Conservation (phyloP, 2,888 invertebrate species). For the Acanthopleura granulata region DNA sequence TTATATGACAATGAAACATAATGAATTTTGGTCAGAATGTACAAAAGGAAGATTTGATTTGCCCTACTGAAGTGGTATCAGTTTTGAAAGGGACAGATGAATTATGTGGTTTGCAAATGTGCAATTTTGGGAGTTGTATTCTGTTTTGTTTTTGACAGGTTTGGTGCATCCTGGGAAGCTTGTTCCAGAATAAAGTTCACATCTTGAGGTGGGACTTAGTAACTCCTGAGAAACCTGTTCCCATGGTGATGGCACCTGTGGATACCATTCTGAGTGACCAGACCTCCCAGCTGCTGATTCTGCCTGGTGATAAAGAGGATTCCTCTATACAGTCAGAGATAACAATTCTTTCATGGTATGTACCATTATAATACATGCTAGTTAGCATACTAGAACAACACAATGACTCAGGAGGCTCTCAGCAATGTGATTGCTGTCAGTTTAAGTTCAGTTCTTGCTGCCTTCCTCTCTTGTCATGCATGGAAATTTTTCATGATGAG, state of each 20-base stretch:
- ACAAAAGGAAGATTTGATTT: too few relatives aligned
- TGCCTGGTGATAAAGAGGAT: background rate
- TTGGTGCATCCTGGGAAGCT: conserved; percentile 51
- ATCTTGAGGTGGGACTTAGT: conserved; percentile 37
- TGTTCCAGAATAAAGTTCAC: conserved; percentile 51
- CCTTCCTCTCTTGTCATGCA: too few relatives aligned
- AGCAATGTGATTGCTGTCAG: too few relatives aligned
- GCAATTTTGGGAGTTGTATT: background rate
- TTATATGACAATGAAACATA: too few relatives aligned
- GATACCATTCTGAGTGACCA: background rate
- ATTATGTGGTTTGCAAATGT: too few relatives aligned
- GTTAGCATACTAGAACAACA: too few relatives aligned
- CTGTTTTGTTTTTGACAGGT: conserved; percentile 34
- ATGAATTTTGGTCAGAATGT: too few relatives aligned
- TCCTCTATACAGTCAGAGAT: background rate
- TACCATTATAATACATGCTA: background rate
- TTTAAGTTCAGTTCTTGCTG: too few relatives aligned
- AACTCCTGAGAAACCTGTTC: background rate
- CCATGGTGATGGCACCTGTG: background rate
- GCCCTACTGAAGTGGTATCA: too few relatives aligned
- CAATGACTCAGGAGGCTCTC: too few relatives aligned
- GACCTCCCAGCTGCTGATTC: background rate
- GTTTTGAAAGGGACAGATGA: too few relatives aligned
- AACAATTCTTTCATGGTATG: conserved; percentile 25
- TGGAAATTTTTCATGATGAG: too few relatives aligned